phyloP scores from a whole-genome alignment of 2,113 vertebrate species.

The Boleophthalmus pectinirostris region DNA sequence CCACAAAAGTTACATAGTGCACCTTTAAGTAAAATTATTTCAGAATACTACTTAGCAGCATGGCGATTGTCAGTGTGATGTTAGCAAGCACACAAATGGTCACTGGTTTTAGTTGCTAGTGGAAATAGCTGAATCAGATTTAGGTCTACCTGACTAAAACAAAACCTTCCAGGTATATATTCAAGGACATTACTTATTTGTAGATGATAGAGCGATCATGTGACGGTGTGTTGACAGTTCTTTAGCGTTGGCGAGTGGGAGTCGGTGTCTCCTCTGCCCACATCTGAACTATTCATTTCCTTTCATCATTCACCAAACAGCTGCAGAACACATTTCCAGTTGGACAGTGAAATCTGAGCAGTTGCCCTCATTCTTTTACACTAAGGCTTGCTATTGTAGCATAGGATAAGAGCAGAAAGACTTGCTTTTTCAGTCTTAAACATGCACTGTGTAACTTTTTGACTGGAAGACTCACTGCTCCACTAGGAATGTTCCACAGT shows the following conservation, averaged over 20 bases:
- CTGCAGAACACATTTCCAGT: slow-evolving; percentile 70
- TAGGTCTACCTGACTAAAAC: background rate
- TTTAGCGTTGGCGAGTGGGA: background rate
- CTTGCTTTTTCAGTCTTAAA: background rate
- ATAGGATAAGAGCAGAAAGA: background rate
- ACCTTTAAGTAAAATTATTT: background rate
- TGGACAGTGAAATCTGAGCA: slow-evolving; percentile 19
- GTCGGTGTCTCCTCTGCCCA: slow-evolving; percentile 17
- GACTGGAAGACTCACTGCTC: too few species aligned
- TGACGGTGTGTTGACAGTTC: background rate
- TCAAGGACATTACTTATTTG: background rate
- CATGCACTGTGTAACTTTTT: too few species aligned
- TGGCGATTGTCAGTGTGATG: background rate
- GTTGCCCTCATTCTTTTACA: background rate
- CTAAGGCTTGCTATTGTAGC: background rate
- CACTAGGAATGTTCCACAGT: too few species aligned
- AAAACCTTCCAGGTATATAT: background rate
- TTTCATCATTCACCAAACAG: slow-evolving; percentile 55
- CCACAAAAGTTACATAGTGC: too few species aligned
- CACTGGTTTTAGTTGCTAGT: too few species aligned
- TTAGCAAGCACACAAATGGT: background rate
- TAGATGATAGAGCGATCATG: background rate
- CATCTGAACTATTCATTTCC: slow-evolving; percentile 69
- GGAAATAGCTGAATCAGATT: too few species aligned
- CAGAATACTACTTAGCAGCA: background rate